A percentile compares a stretch with the other conserved stretches of the same genome.
phyloP scores from a whole-genome alignment of 2,888 invertebrate species.

The Epirrhoe alternata region DNA sequence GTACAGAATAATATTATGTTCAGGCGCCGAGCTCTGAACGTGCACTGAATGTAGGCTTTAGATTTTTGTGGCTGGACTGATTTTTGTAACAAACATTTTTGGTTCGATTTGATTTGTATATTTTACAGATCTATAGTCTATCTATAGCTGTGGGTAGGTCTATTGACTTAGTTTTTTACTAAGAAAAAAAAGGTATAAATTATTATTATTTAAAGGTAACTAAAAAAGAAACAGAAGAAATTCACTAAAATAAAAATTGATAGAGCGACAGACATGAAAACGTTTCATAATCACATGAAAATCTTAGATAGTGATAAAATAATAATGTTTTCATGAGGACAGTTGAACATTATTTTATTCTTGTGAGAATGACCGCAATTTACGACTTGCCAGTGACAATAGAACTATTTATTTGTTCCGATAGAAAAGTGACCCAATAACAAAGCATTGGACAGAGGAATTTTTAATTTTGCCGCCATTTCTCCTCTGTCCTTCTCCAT shows the following conservation, averaged over 20 bases:
- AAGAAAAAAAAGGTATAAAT: too few relatives aligned
- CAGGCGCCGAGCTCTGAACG: constrained; percentile 1
- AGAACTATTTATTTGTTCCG: constrained; percentile 2
- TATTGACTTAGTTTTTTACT: too few relatives aligned
- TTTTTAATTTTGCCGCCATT: constrained; percentile 41
- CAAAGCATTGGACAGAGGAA: constrained; percentile 36
- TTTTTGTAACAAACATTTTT: neutral
- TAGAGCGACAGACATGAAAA: too few relatives aligned
- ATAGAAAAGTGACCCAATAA: constrained; percentile 32
- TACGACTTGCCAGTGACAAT: neutral
- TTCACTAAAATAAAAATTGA: too few relatives aligned
- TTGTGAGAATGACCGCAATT: neutral
- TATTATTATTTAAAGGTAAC: too few relatives aligned
- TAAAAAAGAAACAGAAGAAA: too few relatives aligned
- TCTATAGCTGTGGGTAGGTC: too few relatives aligned
- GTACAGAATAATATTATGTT: constrained; percentile 7
- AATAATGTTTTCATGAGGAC: too few relatives aligned
- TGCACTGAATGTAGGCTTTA: constrained; percentile 11
- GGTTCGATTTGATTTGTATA: neutral
- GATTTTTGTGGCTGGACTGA: neutral
- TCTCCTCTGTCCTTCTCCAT: constrained; percentile 15
- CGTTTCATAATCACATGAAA: too few relatives aligned
- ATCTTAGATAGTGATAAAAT: too few relatives aligned
- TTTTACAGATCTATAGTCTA: neutral
- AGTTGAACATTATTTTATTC: too few relatives aligned